Evolutionary conservation across 2,888 invertebrate genomes (phyloP), one percentile per base, ranked within the genome.

Genomic region (Sylvicola cinctus): DNA sequence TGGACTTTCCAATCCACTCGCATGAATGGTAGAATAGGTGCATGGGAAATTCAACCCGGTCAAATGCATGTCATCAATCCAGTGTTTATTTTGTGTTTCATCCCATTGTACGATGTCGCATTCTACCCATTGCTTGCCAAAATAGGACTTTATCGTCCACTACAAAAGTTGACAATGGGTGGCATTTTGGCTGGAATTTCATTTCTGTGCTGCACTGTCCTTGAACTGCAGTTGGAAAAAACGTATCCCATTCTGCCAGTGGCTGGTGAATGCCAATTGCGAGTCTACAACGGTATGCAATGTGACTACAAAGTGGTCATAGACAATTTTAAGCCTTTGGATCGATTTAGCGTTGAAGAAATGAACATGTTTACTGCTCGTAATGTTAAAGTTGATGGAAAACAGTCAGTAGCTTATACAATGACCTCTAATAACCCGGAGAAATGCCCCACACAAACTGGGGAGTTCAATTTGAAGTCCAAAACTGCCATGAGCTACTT

Each of bases 31-130:
- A 65, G 72, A 40, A 62, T 87, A 37, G 78, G 78, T 1, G 62
- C 64, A 34, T 79, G 69, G 57, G 65, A 70, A 0, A 59, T 87
- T 13, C 76, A 87, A 44, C 88, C 96, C 0, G 96, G 96, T 60
- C 95, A 96, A 38, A 76, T 96, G 74, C 90, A 90, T 65, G 80
- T 90, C 38, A 56, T 90, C 3, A 93, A 91, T 60, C 90, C 91
- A 0, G 50, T 88, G 4, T 60, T 90, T 25, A 84, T 91, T 45
- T 59, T 93, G 15, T 34, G 74, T 3, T 76, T 90, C 44, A 90
- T 93, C 46, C 93, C 93, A 1, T 48, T 84, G 1, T 85, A 81
- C 48, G 76, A 83, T 54, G 66, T 72, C 36, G 66, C 62, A 3
- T 63, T 93, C 36, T 93, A 93, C 54, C 91, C 91, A 0, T 49